Conservation (phyloP, 2,888 invertebrate genomes). For the Temnothorax unifasciatus region DNA sequence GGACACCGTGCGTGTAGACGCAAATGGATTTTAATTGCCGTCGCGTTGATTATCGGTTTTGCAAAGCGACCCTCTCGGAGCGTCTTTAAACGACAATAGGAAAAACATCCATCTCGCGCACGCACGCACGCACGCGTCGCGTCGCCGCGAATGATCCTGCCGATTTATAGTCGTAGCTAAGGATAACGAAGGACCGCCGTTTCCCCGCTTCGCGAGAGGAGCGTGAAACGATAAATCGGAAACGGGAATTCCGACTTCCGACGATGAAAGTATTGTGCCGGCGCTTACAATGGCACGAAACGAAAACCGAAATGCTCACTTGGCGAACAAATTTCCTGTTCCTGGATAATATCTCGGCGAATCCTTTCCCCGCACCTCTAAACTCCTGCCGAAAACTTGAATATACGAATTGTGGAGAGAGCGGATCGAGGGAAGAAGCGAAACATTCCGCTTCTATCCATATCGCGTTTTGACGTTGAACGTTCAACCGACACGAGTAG, state of each 20-base stretch:
- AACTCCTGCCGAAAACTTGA: slow-evolving; percentile 19
- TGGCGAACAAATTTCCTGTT: slow-evolving; percentile 5
- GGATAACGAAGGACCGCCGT: neutral
- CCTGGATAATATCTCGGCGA: neutral
- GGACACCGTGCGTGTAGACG: neutral
- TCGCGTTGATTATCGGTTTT: slow-evolving; percentile 4
- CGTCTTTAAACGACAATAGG: neutral
- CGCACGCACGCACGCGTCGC: neutral
- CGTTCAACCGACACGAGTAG: neutral
- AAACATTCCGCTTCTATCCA: slow-evolving; percentile 27
- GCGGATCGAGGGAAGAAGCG: neutral
- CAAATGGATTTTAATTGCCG: slow-evolving; percentile 7
- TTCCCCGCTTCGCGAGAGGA: neutral
- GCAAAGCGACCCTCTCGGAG: neutral
- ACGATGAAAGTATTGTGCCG: slow-evolving; percentile 31
- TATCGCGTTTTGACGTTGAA: slow-evolving; percentile 3
- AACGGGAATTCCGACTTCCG: slow-evolving; percentile 4
- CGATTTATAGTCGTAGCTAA: slow-evolving; percentile 15
- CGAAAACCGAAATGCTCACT: slow-evolving; percentile 31
- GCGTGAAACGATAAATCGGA: neutral
- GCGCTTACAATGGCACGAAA: neutral
- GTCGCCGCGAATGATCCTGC: neutral
- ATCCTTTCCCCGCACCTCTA: neutral
- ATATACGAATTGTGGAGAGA: neutral
- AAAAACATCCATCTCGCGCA: neutral